Base-by-base conservation (phyloP, 2,113 vertebrate species). In the Scomber scombrus region DNA sequence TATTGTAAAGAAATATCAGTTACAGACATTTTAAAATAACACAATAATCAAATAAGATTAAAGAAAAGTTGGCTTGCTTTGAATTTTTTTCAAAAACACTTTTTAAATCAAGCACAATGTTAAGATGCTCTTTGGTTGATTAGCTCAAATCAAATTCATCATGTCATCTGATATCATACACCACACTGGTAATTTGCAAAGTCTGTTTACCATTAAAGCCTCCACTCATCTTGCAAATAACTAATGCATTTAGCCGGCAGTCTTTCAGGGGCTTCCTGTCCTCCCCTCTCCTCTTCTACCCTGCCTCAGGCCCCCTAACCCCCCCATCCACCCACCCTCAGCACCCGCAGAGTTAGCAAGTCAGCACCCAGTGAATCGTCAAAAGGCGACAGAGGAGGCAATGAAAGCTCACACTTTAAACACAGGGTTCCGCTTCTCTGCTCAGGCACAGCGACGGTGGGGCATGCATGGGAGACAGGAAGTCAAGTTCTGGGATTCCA, bases 321-420 rank as follows among this genome's bases (percentile, higher is more conserved):
- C 46, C 56, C 72, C 70, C 21, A 18, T 26, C 29, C 64, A 10
- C 26, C 71, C 64, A 4, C 47, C 49, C 60, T 26, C 58, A 47
- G 31, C 74, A 52, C 76, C 49, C 67, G 26, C 57, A 84, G 84
- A 62, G 52, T 65, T 55, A 84, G 72, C 65, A 18, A 79, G 80
- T 73, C 79, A 73, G 83, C 82, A 89, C 86, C 80, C 57, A 65
- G 84, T 85, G 87, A 91, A 88, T 85, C 71, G 74, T 88, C 88
- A 85, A 80, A 87, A 86, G 89, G 71, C 80, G 19, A 89, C 85
- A 84, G 78, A 85, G 81, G 82, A 82, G 81, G 85, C 73, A 80
- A 47, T 91, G 89, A 91, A 89, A 89, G 87, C 86, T 85, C 66
- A 8, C 45, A n/a, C 80, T 89, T 81, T 85, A 80, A 91, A 85